Evolutionary conservation across 2,797 vertebrate genomes (phyloP).

Genomic region (Melanotaenia boesemani): DNA sequence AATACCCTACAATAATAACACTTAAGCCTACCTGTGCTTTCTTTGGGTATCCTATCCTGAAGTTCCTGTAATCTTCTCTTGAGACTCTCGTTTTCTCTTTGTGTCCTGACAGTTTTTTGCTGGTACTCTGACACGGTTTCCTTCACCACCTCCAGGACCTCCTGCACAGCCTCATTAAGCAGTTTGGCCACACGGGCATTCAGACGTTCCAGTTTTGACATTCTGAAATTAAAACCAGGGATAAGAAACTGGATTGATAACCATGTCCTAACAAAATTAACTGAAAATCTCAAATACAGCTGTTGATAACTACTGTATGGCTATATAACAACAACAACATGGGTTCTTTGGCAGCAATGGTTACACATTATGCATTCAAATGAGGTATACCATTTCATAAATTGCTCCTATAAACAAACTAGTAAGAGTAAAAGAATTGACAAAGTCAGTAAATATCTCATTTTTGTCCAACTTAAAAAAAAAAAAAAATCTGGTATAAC

Average conservation of each 20-base stretch:
- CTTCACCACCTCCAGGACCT: conserved; percentile 81
- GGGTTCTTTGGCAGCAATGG: not conserved
- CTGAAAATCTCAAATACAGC: not conserved
- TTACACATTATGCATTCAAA: not conserved
- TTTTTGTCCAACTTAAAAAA: not conserved
- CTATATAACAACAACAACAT: not conserved
- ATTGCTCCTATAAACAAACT: not conserved
- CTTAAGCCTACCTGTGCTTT: conserved; percentile 58
- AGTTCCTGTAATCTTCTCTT: conserved; percentile 77
- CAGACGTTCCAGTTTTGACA: conserved; percentile 81
- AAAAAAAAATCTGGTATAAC: not conserved
- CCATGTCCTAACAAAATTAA: not conserved
- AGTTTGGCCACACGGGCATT: conserved; percentile 78
- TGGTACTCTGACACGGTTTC: conserved; percentile 80
- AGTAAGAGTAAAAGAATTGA: not conserved
- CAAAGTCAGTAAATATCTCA: not conserved
- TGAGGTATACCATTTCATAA: not conserved
- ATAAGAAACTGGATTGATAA: not conserved
- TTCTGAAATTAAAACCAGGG: conserved; percentile 54
- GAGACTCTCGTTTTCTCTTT: conserved; percentile 80
- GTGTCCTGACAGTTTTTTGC: conserved; percentile 78
- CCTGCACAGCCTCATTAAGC: conserved; percentile 73
- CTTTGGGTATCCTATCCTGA: conserved; percentile 63
- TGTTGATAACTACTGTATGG: not conserved
- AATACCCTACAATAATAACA: not conserved